phyloP scores from a whole-genome alignment of 2,113 vertebrate genomes.

The Seriola quinqueradiata region DNA sequence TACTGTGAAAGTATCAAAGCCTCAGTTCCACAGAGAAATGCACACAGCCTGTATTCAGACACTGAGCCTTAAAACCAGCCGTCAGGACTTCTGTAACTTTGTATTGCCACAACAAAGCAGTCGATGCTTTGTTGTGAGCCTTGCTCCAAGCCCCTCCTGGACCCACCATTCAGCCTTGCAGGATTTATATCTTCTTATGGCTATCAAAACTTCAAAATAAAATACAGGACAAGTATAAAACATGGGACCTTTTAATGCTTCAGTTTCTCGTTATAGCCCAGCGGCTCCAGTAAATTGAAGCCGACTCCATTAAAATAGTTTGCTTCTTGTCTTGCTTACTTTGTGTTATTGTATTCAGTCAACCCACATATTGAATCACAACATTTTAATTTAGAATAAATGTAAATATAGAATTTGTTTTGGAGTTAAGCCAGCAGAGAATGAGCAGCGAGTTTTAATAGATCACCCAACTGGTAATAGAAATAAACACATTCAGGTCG shows the following conservation, averaged over 20 bases:
- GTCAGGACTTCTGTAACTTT: no score
- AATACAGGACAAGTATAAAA: no score
- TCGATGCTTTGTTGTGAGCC: no score
- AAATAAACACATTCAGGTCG: conserved; percentile 48
- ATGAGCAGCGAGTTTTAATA: conserved; percentile 26
- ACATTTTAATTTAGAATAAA: conserved; percentile 32
- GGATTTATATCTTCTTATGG: no score
- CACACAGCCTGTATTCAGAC: no score
- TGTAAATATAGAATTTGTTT: conserved; percentile 17
- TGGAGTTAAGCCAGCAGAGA: conserved; percentile 15
- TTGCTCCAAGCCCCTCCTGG: no score
- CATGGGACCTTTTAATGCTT: conserved; percentile 3
- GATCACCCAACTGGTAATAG: conserved; percentile 25
- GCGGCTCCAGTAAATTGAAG: conserved; percentile 19
- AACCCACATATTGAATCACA: conserved; percentile 23
- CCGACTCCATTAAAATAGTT: conserved; percentile 7
- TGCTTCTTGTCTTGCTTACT: background rate
- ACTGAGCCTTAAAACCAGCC: no score
- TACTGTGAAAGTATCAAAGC: no score
- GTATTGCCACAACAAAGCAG: no score
- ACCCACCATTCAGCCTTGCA: no score
- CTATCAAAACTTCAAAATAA: no score
- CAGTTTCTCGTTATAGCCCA: conserved; percentile 25
- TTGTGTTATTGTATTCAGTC: conserved; percentile 27
- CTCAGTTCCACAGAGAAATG: no score